These are phyloP conservation scores for Megaleporinus macrocephalus DNA, from an alignment of 2,113 vertebrate genomes.

Conservation along the genomic window DNA sequence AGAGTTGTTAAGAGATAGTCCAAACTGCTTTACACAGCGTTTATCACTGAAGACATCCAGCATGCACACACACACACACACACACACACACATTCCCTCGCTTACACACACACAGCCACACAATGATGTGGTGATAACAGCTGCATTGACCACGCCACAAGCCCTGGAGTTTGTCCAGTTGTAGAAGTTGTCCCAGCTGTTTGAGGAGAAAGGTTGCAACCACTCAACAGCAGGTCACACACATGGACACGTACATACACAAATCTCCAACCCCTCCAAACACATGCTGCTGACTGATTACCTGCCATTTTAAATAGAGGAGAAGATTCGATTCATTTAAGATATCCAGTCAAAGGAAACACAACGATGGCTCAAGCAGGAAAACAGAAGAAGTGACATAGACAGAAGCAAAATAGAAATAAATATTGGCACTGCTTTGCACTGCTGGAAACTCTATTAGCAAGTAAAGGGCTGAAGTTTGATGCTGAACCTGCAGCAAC, in stretches of 20 bases:
- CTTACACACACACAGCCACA: constrained; percentile 12
- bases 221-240: constrained; percentile 17
- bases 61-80: neutral
- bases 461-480: too few species aligned
- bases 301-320: neutral
- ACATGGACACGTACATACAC: constrained; percentile 10
- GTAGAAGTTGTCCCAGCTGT: constrained; percentile 42
- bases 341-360: too few species aligned
- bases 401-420: too few species aligned
- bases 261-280: neutral
- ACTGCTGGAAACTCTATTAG: too few species aligned
- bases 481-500: too few species aligned
- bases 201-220: constrained; percentile 34
- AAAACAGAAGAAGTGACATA: too few species aligned
- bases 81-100: neutral
- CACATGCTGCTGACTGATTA: neutral
- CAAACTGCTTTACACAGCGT: constrained; percentile 48
- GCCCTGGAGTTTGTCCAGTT: constrained; percentile 34
- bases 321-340: too few species aligned
- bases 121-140: constrained; percentile 27
- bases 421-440: too few species aligned
- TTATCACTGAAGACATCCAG: constrained; percentile 32
- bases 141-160: constrained; percentile 46
- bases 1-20: constrained; percentile 2
- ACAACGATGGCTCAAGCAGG: too few species aligned